Evolutionary conservation across 2,888 invertebrate species (phyloP).

Genomic region (Drosophila macrospina): DNA sequence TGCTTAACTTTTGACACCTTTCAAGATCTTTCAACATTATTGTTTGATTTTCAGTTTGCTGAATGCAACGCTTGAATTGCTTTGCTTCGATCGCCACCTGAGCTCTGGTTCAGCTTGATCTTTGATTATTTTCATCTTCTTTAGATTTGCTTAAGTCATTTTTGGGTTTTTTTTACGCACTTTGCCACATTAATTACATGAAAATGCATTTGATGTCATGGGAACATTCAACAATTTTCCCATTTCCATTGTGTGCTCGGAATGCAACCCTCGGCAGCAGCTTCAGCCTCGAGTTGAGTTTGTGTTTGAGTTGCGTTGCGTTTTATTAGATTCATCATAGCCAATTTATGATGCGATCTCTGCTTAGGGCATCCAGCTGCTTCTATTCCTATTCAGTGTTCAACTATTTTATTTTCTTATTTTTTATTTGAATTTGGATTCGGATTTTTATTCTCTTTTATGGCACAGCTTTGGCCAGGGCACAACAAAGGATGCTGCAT

Average conservation of each 20-base stretch:
- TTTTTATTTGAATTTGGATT: too few relatives aligned
- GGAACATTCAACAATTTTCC: conserved; percentile 48
- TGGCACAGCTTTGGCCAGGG: conserved; percentile 57
- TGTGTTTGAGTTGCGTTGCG: conserved; percentile 28
- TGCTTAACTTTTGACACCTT: conserved; percentile 82
- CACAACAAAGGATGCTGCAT: conserved; percentile 59
- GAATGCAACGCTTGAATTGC: conserved; percentile 53
- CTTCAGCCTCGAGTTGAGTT: conserved; percentile 19
- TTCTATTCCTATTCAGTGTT: conserved; percentile 47
- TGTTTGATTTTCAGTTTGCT: conserved; percentile 59
- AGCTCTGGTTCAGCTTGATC: conserved; percentile 9
- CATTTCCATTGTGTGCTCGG: conserved; percentile 26
- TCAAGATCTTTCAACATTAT: conserved; percentile 45
- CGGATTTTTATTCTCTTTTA: conserved; percentile 31
- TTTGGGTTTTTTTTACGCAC: conserved; percentile 57
- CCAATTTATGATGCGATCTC: conserved; percentile 58
- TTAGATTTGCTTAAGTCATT: conserved; percentile 72
- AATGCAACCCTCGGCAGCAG: conserved; percentile 60
- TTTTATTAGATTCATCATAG: conserved; percentile 62
- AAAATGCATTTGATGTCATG: conserved; percentile 77
- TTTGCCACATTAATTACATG: conserved; percentile 67
- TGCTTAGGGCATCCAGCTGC: conserved; percentile 52
- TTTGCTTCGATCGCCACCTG: conserved; percentile 8
- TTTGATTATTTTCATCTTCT: conserved; percentile 1
- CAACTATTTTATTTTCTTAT: conserved; percentile 51